Evolutionary conservation across 2,113 vertebrate species (phyloP).

Genomic region (Micronycteris hirsuta): DNA sequence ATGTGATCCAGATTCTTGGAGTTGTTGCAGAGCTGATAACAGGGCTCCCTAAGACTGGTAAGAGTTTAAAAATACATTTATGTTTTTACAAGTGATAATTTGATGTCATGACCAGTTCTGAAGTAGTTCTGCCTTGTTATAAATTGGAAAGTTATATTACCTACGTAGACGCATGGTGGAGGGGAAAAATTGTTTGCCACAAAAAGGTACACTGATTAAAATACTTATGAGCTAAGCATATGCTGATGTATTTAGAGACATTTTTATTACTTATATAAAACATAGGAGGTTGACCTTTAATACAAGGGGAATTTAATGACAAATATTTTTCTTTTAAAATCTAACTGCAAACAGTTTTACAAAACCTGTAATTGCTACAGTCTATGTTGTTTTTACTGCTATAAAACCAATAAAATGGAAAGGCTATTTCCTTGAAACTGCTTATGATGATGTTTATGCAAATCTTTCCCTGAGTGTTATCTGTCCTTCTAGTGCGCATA

Average conservation of each 20-base stretch:
- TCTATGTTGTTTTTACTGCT: not conserved
- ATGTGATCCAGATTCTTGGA: not conserved
- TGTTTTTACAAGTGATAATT: not conserved
- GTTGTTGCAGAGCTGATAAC: not conserved
- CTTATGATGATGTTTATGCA: slow-evolving; percentile 1
- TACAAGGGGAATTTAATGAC: not conserved
- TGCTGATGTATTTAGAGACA: not conserved
- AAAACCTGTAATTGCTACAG: slow-evolving; percentile 15
- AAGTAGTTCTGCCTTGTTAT: not conserved
- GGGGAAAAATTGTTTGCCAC: not conserved
- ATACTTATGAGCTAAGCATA: not conserved
- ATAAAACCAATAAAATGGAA: slow-evolving; percentile 32
- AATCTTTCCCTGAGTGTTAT: not conserved
- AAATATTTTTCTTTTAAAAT: slow-evolving; percentile 25
- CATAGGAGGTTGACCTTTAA: not conserved
- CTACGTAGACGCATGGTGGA: not conserved
- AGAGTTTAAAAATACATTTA: not conserved
- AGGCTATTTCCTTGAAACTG: not conserved
- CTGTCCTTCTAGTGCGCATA: not conserved
- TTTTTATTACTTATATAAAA: not conserved
- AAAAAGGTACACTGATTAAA: not conserved
- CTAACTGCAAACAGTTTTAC: not conserved
- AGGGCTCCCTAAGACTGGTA: not conserved
- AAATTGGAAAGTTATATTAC: not conserved
- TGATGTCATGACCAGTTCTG: not conserved